phyloP scores from a whole-genome alignment of 2,888 invertebrate species.

The Sphaerophoria rueppellii region DNA sequence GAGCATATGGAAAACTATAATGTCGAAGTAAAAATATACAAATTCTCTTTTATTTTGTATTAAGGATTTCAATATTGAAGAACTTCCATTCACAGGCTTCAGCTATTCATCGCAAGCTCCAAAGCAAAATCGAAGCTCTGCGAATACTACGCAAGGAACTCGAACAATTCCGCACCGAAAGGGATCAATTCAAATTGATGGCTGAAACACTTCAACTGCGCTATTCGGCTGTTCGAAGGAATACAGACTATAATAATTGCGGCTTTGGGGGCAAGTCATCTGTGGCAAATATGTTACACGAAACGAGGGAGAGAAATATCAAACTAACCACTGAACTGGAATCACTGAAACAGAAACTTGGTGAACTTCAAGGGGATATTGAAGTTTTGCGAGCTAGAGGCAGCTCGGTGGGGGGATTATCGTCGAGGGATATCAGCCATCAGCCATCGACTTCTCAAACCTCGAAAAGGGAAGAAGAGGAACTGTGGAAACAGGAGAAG shows the following conservation, averaged over 20 bases:
- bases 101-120: conserved; percentile 87
- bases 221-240: conserved; percentile 83
- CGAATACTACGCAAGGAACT: conserved; percentile 90
- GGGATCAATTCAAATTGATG: conserved; percentile 91
- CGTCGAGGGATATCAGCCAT: conserved; percentile 57
- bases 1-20: conserved; percentile 82
- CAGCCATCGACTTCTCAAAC: conserved; percentile 5
- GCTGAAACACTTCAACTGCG: conserved; percentile 89
- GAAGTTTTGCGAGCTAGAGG: conserved; percentile 84
- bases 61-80: background rate
- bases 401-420: conserved; percentile 24
- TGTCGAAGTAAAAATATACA: conserved; percentile 79
- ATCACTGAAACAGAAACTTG: conserved; percentile 87
- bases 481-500: conserved; percentile 80
- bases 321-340: conserved; percentile 85
- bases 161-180: conserved; percentile 89
- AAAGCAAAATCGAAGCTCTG: conserved; percentile 92
- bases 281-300: conserved; percentile 84
- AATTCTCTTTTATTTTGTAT: background rate
- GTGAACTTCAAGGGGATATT: conserved; percentile 88
- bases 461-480: conserved; percentile 75
- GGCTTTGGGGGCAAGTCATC: conserved; percentile 80
- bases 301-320: conserved; percentile 85
- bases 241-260: conserved; percentile 78
- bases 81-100: conserved; percentile 82